phyloP scores from a whole-genome alignment of 2,113 vertebrate genomes.

The Bufo gargarizans region DNA sequence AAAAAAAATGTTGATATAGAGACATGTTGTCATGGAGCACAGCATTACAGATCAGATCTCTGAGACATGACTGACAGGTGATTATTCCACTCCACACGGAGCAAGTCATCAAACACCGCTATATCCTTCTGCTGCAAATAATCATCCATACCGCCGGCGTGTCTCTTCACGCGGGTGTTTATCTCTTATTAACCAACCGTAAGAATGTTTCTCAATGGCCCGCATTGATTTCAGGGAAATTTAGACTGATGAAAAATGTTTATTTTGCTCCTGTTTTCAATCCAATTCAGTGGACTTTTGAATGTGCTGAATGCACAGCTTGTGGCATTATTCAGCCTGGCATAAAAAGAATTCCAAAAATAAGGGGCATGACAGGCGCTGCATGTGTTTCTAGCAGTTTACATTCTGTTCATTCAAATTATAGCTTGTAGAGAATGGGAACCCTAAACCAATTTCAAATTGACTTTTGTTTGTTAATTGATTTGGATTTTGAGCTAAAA shows the following conservation, averaged over 20 bases:
- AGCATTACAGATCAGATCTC: conserved; percentile 25
- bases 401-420: no score
- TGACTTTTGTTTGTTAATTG: no score
- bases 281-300: background rate
- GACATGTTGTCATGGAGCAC: conserved; percentile 17
- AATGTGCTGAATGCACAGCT: background rate
- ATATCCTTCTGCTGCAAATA: background rate
- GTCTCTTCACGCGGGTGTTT: background rate
- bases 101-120: background rate
- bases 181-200: background rate
- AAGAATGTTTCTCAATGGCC: background rate
- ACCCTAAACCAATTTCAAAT: no score
- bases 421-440: no score
- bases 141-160: background rate
- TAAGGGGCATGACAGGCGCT: no score
- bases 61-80: conserved; percentile 21
- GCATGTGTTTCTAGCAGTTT: no score
- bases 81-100: conserved; percentile 11
- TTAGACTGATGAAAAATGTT: no score
- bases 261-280: background rate
- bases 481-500: no score
- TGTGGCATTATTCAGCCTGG: background rate
- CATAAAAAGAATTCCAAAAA: background rate
- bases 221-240: background rate
- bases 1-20: conserved; percentile 1